phyloP scores from a whole-genome alignment of 2,113 vertebrate genomes.

The Gobius niger region DNA sequence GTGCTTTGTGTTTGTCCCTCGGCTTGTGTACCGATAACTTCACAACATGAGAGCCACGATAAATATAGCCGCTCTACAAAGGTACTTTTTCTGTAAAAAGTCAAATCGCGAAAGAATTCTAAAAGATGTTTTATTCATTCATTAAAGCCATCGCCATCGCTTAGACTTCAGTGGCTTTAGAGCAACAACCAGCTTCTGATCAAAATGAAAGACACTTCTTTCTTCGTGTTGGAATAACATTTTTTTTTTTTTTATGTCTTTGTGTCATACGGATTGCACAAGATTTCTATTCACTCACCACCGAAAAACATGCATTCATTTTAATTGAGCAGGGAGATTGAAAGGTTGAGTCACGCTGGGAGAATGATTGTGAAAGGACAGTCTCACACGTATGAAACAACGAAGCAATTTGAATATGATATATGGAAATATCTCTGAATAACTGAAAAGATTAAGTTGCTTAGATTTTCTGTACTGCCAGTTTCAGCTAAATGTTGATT shows the following conservation, averaged over 20 bases:
- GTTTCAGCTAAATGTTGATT: too few relatives aligned
- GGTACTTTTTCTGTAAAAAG: slow-evolving; percentile 45
- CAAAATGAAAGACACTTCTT: slow-evolving; percentile 19
- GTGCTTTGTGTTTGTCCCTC: slow-evolving; percentile 63
- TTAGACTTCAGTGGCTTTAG: slow-evolving; percentile 26
- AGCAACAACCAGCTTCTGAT: slow-evolving; percentile 16
- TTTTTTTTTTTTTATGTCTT: background rate
- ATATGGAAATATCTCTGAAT: too few relatives aligned
- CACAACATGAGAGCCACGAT: slow-evolving; percentile 61
- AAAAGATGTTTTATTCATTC: slow-evolving; percentile 66
- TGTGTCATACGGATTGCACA: background rate
- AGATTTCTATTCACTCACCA: background rate
- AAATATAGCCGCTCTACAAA: slow-evolving; percentile 64
- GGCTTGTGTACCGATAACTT: slow-evolving; percentile 70
- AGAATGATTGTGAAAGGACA: background rate
- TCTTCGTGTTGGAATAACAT: background rate
- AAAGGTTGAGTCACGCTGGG: background rate
- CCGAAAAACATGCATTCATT: background rate
- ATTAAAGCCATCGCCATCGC: slow-evolving; percentile 29
- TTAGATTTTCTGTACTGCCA: too few relatives aligned
- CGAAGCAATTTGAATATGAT: too few relatives aligned
- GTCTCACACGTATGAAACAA: background rate
- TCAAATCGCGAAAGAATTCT: slow-evolving; percentile 33
- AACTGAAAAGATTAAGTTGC: too few relatives aligned
- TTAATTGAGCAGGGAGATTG: background rate